Evolutionary conservation across 2,113 vertebrate genomes (phyloP), one percentile per base, ranked within the genome.

Genomic region (Dipodomys spectabilis): DNA sequence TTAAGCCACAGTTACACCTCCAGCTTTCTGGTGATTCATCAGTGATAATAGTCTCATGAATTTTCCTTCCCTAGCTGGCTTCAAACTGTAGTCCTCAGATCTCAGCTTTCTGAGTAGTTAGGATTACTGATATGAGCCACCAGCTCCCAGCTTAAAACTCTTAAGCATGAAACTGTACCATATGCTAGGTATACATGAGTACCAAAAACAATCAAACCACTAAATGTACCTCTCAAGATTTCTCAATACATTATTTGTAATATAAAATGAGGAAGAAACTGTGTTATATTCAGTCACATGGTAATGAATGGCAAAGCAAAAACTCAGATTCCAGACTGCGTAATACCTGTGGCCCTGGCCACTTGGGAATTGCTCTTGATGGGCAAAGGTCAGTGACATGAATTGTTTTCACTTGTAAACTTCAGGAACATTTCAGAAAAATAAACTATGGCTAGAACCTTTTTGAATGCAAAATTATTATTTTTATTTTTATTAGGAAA

Each of bases 401-500:
- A 68, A 73, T 13, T 91, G 35, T 45, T 23, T 78, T 68, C 45
- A 35, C 10, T 72, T 12, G 19, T 23, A 57, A n/a, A 7, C 60
- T 80, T 86, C 28, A 60, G 27, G n/a, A 94, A 82, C 6, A 23
- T 0, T n/a, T 82, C 75, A 49, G 18, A 92, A 69, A 15, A 90
- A 78, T 79, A 79, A 86, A 83, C 23, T 32, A 78, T 22, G 83
- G 77, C 23, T 23, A 91, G 74, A 84, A 80, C 22, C 4, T 93
- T 75, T 74, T 64, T 49, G 44, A 27, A 83, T 5, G 16, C 15
- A 32, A 44, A 82, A 79, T 44, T 65, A 28, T 77, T 85, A 49
- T 49, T 49, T 79, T 82, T 35, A 77, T 65, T 88, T 77, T 83
- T 84, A 25, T 53, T 83, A n/a, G 12, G 44, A 87, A 92, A 90